Percentiles rank a stretch among this genome's conserved stretches.
phyloP scores from a whole-genome alignment of 2,888 invertebrate species.

The Choreutis nemorana region DNA sequence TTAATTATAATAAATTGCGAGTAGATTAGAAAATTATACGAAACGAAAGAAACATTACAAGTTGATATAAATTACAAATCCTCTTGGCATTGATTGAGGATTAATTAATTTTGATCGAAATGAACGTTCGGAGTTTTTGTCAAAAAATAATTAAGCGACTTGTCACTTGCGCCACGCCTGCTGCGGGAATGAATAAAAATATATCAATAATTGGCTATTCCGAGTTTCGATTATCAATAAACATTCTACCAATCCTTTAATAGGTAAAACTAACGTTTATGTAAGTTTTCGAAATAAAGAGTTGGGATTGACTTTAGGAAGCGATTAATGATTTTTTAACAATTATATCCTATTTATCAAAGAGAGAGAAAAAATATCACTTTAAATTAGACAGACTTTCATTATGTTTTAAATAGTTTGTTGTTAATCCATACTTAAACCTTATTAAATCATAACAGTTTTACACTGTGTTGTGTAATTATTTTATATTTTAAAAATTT shows the following conservation, averaged over 20 bases:
- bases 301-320: too few species aligned
- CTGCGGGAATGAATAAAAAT: constrained; percentile 16
- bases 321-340: too few species aligned
- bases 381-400: too few species aligned
- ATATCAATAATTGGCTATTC: constrained; percentile 45
- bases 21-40: background rate
- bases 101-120: too few species aligned
- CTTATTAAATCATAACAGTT: too few species aligned
- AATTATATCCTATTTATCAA: too few species aligned
- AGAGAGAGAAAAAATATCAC: too few species aligned
- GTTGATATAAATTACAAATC: background rate
- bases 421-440: too few species aligned
- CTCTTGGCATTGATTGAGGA: background rate
- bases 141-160: constrained; percentile 24
- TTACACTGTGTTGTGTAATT: too few species aligned
- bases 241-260: constrained; percentile 49
- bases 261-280: constrained; percentile 42
- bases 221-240: constrained; percentile 49
- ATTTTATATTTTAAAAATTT: too few species aligned
- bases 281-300: too few species aligned
- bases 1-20: background rate
- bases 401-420: too few species aligned
- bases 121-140: background rate
- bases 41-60: background rate
- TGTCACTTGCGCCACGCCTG: constrained; percentile 35